Percentiles rank a stretch among this genome's conserved stretches.
These are phyloP conservation scores for Limnephilus auricula DNA, from an alignment of 2,888 invertebrate species.

Conservation along the genomic window DNA sequence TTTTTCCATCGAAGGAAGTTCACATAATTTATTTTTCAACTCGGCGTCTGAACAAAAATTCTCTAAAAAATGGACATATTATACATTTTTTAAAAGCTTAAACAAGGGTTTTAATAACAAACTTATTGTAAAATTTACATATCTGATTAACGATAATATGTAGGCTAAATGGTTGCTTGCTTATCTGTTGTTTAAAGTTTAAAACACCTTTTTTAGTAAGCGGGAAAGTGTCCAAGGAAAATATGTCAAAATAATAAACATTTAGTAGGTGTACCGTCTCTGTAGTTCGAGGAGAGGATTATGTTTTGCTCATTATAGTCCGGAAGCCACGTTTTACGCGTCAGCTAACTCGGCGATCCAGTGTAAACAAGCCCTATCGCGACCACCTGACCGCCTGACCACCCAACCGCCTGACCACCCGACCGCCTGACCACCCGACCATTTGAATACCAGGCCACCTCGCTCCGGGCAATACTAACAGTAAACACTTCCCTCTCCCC, in stretches of 20 bases:
- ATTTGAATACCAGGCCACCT: background rate
- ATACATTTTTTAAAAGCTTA: too few relatives aligned
- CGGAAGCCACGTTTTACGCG: background rate
- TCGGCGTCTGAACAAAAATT: too few relatives aligned
- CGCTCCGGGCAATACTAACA: background rate
- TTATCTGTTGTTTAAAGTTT: too few relatives aligned
- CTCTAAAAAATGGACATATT: too few relatives aligned
- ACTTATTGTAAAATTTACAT: too few relatives aligned
- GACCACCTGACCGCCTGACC: background rate
- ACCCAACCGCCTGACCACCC: background rate
- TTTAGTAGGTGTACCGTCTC: background rate
- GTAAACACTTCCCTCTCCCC: background rate
- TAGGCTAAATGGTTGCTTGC: too few relatives aligned
- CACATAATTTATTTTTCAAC: too few relatives aligned
- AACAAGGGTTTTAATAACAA: too few relatives aligned
- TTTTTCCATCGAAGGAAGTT: too few relatives aligned
- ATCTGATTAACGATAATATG: too few relatives aligned
- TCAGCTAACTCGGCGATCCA: constrained; percentile 2
- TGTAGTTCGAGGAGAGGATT: background rate
- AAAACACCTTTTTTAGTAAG: too few relatives aligned
- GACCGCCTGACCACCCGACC: background rate
- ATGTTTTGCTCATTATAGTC: background rate
- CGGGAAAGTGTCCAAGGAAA: background rate
- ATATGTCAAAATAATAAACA: background rate
- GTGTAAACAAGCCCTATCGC: background rate